Percentiles rank a stretch among this genome's conserved stretches.
Evolutionary conservation across 2,113 vertebrate species (phyloP).

Genomic region (Tupaia chinensis): DNA sequence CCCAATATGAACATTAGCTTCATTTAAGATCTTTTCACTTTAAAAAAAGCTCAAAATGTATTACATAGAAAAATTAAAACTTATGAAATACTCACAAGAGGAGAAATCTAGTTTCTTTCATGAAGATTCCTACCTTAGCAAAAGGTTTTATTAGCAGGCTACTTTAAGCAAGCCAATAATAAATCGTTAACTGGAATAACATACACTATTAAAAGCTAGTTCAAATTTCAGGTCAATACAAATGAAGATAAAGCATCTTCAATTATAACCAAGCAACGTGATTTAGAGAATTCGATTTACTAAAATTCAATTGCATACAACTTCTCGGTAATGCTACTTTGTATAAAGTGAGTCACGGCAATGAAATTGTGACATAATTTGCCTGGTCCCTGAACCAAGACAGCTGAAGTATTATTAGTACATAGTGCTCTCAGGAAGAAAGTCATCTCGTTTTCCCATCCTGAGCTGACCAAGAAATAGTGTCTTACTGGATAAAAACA

Average conservation of each 20-base stretch:
- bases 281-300: conserved; percentile 51
- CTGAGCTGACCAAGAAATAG: background rate
- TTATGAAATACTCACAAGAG: background rate
- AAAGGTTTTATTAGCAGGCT: background rate
- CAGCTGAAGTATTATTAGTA: background rate
- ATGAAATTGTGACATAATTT: background rate
- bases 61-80: conserved; percentile 50
- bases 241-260: conserved; percentile 50
- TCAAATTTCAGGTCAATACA: conserved; percentile 44
- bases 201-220: conserved; percentile 39
- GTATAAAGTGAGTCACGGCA: background rate
- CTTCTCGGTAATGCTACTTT: background rate
- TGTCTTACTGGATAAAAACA: background rate
- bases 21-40: conserved; percentile 2
- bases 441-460: background rate
- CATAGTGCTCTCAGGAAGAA: background rate
- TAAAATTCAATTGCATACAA: conserved; percentile 39
- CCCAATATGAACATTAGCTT: background rate
- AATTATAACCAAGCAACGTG: background rate
- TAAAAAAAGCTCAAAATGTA: background rate
- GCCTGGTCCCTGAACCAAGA: background rate
- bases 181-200: conserved; percentile 20
- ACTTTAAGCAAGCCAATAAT: conserved; percentile 18
- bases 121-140: background rate
- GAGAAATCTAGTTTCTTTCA: background rate